phyloP scores from a whole-genome alignment of 30 jellyfish, hydroid and myxozoan genomes.

The Catostylus mosaicus region DNA sequence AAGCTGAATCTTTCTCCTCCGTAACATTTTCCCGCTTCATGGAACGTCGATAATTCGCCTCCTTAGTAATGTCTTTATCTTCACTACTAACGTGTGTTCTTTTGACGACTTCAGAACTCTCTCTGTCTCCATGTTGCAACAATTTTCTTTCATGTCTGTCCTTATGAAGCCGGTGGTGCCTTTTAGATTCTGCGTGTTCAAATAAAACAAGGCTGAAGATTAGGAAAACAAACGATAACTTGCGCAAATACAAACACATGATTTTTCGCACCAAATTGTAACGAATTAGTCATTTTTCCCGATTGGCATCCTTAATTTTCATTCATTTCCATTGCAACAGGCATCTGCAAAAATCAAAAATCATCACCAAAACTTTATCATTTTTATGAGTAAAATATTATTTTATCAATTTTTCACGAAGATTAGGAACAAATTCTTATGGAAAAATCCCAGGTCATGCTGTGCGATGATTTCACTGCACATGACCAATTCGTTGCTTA shows the following conservation, averaged over 20 bases:
- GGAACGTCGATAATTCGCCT: slow-evolving; percentile 14
- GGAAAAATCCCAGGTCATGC: slow-evolving; percentile 8
- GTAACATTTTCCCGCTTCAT: slow-evolving; percentile 61
- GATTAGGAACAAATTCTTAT: not conserved
- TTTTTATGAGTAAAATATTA: not conserved
- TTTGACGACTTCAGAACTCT: not conserved
- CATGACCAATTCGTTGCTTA: slow-evolving; percentile 46
- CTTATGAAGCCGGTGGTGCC: not conserved
- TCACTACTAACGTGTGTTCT: slow-evolving; percentile 9
- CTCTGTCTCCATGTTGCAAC: not conserved
- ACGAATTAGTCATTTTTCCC: slow-evolving; percentile 2
- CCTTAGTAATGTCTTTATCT: not conserved
- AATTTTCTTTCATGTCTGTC: not conserved
- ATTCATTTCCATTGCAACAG: not conserved
- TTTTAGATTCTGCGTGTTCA: not conserved
- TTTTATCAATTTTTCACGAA: not conserved
- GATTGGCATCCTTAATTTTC: not conserved
- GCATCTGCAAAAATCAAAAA: not conserved
- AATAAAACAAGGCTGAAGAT: not conserved
- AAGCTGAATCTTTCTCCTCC: slow-evolving; percentile 7
- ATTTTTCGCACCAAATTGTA: not conserved
- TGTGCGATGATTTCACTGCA: slow-evolving; percentile 70
- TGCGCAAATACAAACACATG: slow-evolving; percentile 14
- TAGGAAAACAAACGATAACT: not conserved
- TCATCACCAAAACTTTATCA: not conserved